phyloP scores from a whole-genome alignment of 2,888 invertebrate species.

The Drosophila affinis region DNA sequence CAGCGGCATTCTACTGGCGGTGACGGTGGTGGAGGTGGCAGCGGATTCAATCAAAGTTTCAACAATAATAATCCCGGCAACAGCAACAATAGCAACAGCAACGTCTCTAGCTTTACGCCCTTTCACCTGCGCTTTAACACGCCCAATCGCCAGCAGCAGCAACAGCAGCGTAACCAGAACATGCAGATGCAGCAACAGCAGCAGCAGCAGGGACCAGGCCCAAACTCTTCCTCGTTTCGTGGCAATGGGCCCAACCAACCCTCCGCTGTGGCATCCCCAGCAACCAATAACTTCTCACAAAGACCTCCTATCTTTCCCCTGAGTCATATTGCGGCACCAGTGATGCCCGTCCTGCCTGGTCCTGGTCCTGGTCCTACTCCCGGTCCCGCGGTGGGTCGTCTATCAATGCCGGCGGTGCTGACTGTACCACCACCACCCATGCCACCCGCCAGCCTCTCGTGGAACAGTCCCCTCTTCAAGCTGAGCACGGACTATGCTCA shows the following conservation, averaged over 20 bases:
- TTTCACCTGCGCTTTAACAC: constrained; percentile 79
- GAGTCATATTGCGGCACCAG: constrained; percentile 46
- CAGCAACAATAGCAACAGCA: constrained; percentile 66
- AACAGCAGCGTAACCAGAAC: constrained; percentile 49
- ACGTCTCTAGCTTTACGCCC: constrained; percentile 63
- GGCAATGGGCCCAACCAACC: constrained; percentile 4
- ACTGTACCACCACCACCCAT: constrained; percentile 80
- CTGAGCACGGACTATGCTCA: constrained; percentile 78
- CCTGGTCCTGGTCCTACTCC: neutral
- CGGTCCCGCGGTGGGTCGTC: neutral
- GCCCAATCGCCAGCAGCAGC: constrained; percentile 67
- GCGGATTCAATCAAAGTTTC: constrained; percentile 47
- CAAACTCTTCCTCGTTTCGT: constrained; percentile 12
- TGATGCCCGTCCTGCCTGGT: constrained; percentile 15
- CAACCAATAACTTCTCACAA: constrained; percentile 54
- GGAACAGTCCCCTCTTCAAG: constrained; percentile 80
- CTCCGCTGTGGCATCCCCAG: constrained; percentile 15
- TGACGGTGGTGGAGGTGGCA: constrained; percentile 19
- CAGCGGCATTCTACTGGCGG: constrained; percentile 52
- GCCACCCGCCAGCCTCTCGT: constrained; percentile 81
- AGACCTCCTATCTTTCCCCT: constrained; percentile 53
- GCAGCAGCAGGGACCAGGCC: constrained; percentile 43
- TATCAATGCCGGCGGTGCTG: constrained; percentile 60
- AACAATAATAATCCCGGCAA: constrained; percentile 44
- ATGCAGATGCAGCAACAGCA: constrained; percentile 11